Evolutionary conservation across 2,797 vertebrate species (phyloP).

Genomic region (Adelosebastes latens): DNA sequence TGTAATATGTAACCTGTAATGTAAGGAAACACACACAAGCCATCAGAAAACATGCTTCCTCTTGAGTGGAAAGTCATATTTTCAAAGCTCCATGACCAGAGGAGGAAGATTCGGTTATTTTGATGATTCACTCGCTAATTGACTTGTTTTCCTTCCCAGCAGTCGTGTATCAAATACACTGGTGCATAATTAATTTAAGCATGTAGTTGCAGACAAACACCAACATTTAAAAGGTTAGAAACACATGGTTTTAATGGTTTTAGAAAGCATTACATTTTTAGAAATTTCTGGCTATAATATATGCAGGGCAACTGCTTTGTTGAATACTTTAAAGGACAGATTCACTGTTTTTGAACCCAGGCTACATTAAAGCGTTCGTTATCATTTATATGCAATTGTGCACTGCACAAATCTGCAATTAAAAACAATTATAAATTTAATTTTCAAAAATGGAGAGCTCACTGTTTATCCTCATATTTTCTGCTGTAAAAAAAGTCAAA

Average conservation of each 20-base stretch:
- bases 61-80: not conserved
- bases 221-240: not conserved
- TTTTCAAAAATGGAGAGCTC: not conserved
- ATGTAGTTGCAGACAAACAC: not conserved
- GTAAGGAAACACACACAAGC: not conserved
- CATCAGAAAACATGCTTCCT: not conserved
- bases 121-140: not conserved
- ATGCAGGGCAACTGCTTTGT: rapidly evolving
- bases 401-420: not conserved
- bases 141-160: not conserved
- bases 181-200: not conserved
- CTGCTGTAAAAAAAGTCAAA: not conserved
- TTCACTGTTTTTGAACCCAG: not conserved
- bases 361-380: not conserved
- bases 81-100: not conserved
- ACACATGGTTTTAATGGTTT: not conserved
- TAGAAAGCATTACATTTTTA: not conserved
- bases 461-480: not conserved
- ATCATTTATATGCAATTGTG: not conserved
- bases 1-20: not conserved
- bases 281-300: not conserved
- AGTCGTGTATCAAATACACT: not conserved
- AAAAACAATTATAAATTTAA: not conserved
- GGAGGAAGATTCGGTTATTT: not conserved
- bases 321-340: not conserved